These are phyloP conservation scores for Papilio elwesi DNA, from an alignment of 2,888 invertebrate genomes.

Conservation along the genomic window DNA sequence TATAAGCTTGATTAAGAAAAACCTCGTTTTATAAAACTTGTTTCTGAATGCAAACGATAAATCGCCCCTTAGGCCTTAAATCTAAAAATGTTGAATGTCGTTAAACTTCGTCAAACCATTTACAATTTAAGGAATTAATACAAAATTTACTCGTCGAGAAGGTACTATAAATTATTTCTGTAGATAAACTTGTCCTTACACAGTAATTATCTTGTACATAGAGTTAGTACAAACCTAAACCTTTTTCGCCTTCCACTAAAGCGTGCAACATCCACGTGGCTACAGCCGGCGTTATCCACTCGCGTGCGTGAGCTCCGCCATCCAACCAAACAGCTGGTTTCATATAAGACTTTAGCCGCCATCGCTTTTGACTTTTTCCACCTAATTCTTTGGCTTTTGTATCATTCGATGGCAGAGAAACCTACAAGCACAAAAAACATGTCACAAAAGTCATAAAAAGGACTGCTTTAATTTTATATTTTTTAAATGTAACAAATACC, in stretches of 20 bases:
- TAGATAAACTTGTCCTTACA: no score
- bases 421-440: constrained; percentile 50
- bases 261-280: constrained; percentile 89
- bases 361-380: constrained; percentile 67
- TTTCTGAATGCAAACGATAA: no score
- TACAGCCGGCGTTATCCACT: constrained; percentile 92
- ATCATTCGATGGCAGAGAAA: constrained; percentile 69
- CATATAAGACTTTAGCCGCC: constrained; percentile 73
- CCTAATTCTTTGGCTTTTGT: constrained; percentile 51
- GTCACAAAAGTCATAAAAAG: no score
- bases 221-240: constrained; percentile 66
- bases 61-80: no score
- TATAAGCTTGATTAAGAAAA: no score
- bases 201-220: no score
- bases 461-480: background rate
- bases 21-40: no score
- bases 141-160: no score
- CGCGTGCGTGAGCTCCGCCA: constrained; percentile 89
- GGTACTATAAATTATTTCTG: no score
- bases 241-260: constrained; percentile 86
- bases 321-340: constrained; percentile 93
- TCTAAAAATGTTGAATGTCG: no score
- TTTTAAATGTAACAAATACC: constrained; percentile 63
- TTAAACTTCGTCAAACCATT: no score
- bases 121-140: no score